A percentile compares a stretch with the other conserved stretches of the same genome.
phyloP scores from a whole-genome alignment of 35 echinoderm and acorn worm species.

The Ptychodera flava region DNA sequence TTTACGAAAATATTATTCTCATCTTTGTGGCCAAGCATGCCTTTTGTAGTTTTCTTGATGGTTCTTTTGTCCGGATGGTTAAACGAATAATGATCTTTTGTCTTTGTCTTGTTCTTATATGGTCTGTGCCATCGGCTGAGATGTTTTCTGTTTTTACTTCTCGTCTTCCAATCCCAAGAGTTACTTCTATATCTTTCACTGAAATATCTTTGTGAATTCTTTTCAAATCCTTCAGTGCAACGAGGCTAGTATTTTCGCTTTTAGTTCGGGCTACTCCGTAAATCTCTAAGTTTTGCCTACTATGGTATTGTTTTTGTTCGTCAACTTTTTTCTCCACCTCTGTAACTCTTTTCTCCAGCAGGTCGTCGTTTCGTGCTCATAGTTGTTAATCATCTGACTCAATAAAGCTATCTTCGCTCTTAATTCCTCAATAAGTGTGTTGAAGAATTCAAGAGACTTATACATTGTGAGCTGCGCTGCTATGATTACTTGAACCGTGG shows the following conservation, averaged over 20 bases:
- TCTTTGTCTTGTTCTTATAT: no score
- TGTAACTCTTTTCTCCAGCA: conserved; percentile 4
- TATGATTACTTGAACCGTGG: no score
- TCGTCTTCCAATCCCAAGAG: conserved; percentile 14
- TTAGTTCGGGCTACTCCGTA: conserved; percentile 23
- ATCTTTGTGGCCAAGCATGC: no score
- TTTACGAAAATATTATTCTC: no score
- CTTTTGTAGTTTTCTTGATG: no score
- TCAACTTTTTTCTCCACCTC: conserved; percentile 21
- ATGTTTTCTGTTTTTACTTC: background rate
- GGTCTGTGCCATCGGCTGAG: no score
- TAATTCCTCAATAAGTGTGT: no score
- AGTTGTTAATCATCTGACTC: background rate
- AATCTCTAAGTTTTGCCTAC: conserved; percentile 14
- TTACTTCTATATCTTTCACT: conserved; percentile 23
- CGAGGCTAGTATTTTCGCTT: conserved; percentile 16
- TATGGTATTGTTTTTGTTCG: conserved; percentile 38
- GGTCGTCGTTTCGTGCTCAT: background rate
- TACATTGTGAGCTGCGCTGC: no score
- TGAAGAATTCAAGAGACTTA: no score
- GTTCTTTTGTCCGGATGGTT: no score
- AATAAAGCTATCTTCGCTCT: no score
- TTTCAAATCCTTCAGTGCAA: background rate
- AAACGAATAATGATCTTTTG: no score
- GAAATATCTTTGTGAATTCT: conserved; percentile 3